These are phyloP conservation scores for Drosophila differens DNA, from an alignment of 2,888 invertebrate genomes.

Conservation along the genomic window DNA sequence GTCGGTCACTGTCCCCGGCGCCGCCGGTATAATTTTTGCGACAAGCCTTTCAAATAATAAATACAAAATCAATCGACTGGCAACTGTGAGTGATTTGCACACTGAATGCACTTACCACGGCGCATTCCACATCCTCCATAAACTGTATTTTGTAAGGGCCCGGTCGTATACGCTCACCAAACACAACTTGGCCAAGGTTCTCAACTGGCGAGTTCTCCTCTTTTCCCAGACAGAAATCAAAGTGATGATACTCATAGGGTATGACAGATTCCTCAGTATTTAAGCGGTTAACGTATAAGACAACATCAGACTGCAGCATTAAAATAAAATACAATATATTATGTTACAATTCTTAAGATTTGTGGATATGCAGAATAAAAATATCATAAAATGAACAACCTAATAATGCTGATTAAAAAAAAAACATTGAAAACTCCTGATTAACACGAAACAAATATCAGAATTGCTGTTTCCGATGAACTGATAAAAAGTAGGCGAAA, in stretches of 20 bases:
- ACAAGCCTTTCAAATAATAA: constrained; percentile 85
- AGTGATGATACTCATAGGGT: constrained; percentile 98
- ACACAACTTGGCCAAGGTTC: constrained; percentile 99
- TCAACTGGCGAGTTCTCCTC: constrained; percentile 95
- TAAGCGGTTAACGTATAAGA: constrained; percentile 96
- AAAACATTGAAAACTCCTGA: not conserved
- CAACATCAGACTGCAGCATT: constrained; percentile 91
- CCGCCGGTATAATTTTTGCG: constrained; percentile 90
- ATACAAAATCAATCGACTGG: not conserved
- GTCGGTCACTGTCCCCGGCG: constrained; percentile 88
- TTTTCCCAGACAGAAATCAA: constrained; percentile 95
- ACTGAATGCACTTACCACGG: constrained; percentile 80
- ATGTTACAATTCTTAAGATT: not conserved
- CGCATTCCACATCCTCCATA: constrained; percentile 89
- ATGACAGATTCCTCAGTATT: constrained; percentile 99
- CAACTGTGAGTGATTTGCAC: not conserved
- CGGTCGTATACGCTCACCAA: constrained; percentile 98
- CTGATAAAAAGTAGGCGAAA: constrained; percentile 9
- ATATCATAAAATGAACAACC: not conserved
- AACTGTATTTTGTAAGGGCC: constrained; percentile 96
- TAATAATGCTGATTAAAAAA: not conserved
- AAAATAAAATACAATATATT: constrained; percentile 1
- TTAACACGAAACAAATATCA: not conserved
- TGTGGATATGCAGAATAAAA: not conserved
- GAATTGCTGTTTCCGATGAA: constrained; percentile 5